These are phyloP conservation scores for Morbakka virulenta DNA, from an alignment of 30 jellyfish, hydroid and myxozoan species.

Conservation along the genomic window DNA sequence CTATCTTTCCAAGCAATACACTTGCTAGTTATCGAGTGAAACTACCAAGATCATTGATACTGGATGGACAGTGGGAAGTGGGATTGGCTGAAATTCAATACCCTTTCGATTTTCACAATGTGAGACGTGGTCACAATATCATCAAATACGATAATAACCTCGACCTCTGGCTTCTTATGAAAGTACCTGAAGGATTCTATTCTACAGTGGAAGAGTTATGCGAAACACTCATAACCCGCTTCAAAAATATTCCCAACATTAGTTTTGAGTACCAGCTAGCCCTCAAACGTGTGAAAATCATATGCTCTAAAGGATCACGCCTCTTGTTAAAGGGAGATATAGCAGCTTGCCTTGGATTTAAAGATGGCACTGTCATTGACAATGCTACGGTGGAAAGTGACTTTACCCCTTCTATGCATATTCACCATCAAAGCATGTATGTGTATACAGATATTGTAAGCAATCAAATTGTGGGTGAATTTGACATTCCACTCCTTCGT, in stretches of 20 bases:
- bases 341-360: too few species aligned
- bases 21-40: conserved; percentile 10
- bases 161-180: background rate
- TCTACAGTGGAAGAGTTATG: too few species aligned
- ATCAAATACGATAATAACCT: background rate
- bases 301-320: too few species aligned
- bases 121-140: background rate
- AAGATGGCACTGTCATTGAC: too few species aligned
- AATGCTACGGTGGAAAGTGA: too few species aligned
- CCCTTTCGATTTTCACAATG: background rate
- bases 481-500: conserved; percentile 1
- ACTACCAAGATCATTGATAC: background rate
- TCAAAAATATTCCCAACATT: too few species aligned
- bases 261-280: too few species aligned
- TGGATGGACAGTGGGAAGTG: conserved; percentile 12
- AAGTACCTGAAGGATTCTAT: conserved; percentile 1
- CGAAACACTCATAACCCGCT: too few species aligned
- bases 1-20: conserved; percentile 9
- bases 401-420: background rate
- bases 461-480: too few species aligned
- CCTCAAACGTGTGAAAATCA: too few species aligned
- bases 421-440: background rate
- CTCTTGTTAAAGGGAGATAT: too few species aligned
- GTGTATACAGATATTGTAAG: conserved; percentile 13
- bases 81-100: background rate